Base-by-base conservation (phyloP, 2,797 vertebrate species). In the Thunnus albacares region DNA sequence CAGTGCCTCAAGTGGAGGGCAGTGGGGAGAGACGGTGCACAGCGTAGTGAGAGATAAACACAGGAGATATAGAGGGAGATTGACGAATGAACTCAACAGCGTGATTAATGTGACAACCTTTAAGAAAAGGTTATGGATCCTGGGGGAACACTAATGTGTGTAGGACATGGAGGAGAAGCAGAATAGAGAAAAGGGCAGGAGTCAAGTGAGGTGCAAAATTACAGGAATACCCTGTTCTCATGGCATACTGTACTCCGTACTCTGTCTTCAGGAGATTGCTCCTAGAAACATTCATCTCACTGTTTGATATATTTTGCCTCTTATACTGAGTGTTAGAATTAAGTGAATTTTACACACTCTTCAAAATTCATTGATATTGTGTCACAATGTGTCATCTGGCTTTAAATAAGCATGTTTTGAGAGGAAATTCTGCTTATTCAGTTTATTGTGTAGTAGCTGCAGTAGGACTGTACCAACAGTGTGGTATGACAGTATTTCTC, bases 61-160 rank as follows among this genome's bases (percentile, higher is more conserved):
- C 71, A 56, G 75, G 49, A 64, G 71, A 89, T 80, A 75, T 64
- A 64, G 69, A 51, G 57, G 64, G 71, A 82, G 84, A 90, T 49
- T 90, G 86, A 92, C 76, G 64, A 85, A 80, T 83, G 66, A 77
- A 94, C 90, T 94, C 94, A 90, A 81, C 86, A 79, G 90, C 73
- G 79, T 94, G 92, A 94, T 93, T 94, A 94, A 95, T 94, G 91
- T 91, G 90, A 94, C 92, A 95, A 94, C 93, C 93, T 95, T 96
- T 94, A 92, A 93, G 89, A 89, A 94, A 94, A 94, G 92, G 94
- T 93, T 93, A 91, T 88, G 85, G 85, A 90, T 93, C 92, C 78
- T 1, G 43, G n/a, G 86, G 91, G 91, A 93, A 83, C 91, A 57
- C 85, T 91, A 89, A 92, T 91, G 90, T 91, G 84, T 90, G 82